Evolutionary conservation across 2,113 vertebrate species (phyloP), one percentile per base, ranked within the genome.

Genomic region (Melanerpes aurifrons): DNA sequence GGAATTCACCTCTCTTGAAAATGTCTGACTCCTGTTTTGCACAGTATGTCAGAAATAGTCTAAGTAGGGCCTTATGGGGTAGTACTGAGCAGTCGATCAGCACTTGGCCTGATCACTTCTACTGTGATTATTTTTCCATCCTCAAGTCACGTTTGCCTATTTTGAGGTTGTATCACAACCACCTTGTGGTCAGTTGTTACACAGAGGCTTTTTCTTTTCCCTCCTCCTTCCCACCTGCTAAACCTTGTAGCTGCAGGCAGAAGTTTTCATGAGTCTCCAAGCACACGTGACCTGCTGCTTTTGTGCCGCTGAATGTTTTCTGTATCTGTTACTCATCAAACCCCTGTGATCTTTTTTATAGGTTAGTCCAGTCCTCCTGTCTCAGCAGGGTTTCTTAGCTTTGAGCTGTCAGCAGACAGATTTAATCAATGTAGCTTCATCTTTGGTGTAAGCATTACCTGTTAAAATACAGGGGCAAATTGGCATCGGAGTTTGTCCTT

Each of bases 231-330:
- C 53, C 53, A 40, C 1, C 28, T 22, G 9, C 19, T 82, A 22
- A 32, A 84, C 58, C 57, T 62, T 15, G 1, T 2, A 7, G 13
- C 61, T 87, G 40, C 16, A 3, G 6, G 19, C 22, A 67, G 50
- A 68, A 71, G 48, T 15, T 83, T 48, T 54, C 50, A 8, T 37
- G 25, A 13, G 15, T 71, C 32, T 86, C 35, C 17, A 20, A 25
- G 68, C 1, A 3, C 1, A 3, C 2, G 0, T 24, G 58, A 79
- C 20, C 56, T 4, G 3, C 19, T 4, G 6, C 32, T 76, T 56
- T 1, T 20, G 5, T 73, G 58, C 54, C 75, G 40, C 28, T 15
- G 18, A 21, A 0, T 75, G 40, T 50, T 63, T 78, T 31, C 62
- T 48, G 17, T 47, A 24, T 43, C 48, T 73, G 59, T 91, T 91